A percentile compares a stretch with the other conserved stretches of the same genome.
Conservation (phyloP, 2,888 invertebrate genomes). For the Lordiphosa fenestrarum region DNA sequence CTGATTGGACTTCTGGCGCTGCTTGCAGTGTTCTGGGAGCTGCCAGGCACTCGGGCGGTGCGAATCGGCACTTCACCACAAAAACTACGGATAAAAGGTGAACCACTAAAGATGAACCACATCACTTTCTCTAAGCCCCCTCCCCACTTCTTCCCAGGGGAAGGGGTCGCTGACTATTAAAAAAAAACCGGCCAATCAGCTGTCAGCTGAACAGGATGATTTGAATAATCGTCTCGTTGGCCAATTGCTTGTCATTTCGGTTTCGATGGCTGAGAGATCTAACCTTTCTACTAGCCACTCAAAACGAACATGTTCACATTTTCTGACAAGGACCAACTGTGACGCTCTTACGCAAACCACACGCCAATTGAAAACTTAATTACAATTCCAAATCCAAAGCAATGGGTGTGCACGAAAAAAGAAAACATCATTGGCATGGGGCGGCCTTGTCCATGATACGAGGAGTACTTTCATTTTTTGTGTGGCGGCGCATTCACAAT, state of each 20-base stretch:
- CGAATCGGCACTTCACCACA: conserved; percentile 82
- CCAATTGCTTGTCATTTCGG: too few relatives aligned
- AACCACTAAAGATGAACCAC: conserved; percentile 18
- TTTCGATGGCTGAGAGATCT: not conserved
- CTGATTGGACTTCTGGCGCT: conserved; percentile 58
- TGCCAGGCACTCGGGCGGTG: conserved; percentile 76
- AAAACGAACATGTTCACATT: too few relatives aligned
- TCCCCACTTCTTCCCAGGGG: not conserved
- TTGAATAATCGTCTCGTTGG: too few relatives aligned
- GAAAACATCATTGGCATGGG: conserved; percentile 27
- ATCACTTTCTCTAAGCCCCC: conserved; percentile 10
- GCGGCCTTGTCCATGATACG: conserved; percentile 52
- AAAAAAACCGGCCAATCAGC: too few relatives aligned
- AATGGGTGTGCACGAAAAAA: conserved; percentile 5
- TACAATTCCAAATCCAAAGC: conserved; percentile 11
- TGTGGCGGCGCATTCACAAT: conserved; percentile 29
- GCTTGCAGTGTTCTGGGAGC: conserved; percentile 63
- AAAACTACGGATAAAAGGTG: conserved; percentile 64
- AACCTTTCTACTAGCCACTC: too few relatives aligned
- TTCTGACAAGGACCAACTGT: conserved; percentile 11
- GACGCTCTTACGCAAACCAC: conserved; percentile 8
- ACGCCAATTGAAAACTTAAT: conserved; percentile 14
- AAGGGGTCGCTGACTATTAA: too few relatives aligned
- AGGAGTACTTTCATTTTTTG: conserved; percentile 54
- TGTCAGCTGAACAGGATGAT: too few relatives aligned